A percentile compares a stretch with the other conserved stretches of the same genome.
Evolutionary conservation across 2,113 vertebrate genomes (phyloP).

Genomic region (Mohoua ochrocephala): DNA sequence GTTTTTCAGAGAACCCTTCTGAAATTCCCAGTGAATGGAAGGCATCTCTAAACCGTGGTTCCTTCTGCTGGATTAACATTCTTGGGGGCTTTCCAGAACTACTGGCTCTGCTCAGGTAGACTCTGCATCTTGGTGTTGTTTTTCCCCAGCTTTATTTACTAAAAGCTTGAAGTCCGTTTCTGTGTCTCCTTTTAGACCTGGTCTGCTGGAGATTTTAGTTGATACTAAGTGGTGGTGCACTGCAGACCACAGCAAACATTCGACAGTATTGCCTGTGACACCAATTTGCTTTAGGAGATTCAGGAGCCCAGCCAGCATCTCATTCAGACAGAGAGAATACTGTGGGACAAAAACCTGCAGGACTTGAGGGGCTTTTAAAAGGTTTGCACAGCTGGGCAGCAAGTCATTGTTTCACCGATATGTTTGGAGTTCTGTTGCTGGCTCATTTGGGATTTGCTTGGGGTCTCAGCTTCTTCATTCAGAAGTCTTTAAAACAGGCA

Average conservation of each 20-base stretch:
- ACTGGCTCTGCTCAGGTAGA: background rate
- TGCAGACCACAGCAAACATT: background rate
- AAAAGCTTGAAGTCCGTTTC: background rate
- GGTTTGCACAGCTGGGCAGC: background rate
- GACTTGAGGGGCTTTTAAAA: background rate
- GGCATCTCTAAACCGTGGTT: background rate
- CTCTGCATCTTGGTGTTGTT: background rate
- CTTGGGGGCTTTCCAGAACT: background rate
- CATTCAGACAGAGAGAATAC: background rate
- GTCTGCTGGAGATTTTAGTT: background rate
- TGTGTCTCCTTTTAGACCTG: background rate
- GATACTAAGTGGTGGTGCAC: rapidly evolving
- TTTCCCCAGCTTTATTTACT: background rate
- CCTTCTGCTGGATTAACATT: background rate
- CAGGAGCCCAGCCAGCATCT: background rate
- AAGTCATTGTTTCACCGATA: background rate
- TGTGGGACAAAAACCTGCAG: background rate
- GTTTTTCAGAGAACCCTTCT: background rate
- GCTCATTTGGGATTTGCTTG: background rate
- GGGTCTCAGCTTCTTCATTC: background rate
- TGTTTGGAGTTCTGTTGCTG: background rate
- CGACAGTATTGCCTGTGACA: background rate
- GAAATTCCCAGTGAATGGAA: background rate
- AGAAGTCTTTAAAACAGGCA: background rate
- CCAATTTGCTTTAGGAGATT: background rate